Conservation (phyloP, 2,113 vertebrate species). For the Rostratula benghalensis region DNA sequence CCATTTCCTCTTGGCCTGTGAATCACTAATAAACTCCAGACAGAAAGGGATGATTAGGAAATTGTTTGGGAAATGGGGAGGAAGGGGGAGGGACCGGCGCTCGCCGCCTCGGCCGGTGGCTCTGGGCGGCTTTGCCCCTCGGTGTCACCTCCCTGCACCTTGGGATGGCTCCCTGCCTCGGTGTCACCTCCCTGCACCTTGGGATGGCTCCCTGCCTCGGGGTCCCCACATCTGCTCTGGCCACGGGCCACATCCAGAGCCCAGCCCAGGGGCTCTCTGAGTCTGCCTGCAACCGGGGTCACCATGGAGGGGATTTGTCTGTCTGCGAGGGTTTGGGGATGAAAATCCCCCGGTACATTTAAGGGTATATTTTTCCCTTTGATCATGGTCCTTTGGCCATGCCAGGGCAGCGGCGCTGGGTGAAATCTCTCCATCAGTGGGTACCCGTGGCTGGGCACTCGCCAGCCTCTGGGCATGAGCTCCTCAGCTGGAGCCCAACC, state of each 20-base stretch:
- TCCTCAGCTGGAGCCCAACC: neutral
- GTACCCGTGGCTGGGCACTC: too few species aligned
- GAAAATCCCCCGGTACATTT: accelerated
- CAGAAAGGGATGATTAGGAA: conserved; percentile 63
- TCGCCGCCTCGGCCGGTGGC: neutral
- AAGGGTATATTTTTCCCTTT: accelerated
- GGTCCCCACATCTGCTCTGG: neutral
- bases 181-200: neutral
- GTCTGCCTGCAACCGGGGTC: neutral
- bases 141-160: neutral
- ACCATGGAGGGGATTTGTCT: neutral
- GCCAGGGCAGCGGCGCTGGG: accelerated
- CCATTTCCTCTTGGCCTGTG: conserved; percentile 67
- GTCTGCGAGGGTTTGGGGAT: neutral
- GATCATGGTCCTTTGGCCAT: accelerated
- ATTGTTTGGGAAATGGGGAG: conserved; percentile 68
- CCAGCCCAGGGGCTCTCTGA: neutral
- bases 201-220: neutral
- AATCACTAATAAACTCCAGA: conserved; percentile 73
- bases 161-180: accelerated
- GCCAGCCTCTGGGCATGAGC: accelerated
- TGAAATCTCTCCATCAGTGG: accelerated
- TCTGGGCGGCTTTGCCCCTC: neutral
- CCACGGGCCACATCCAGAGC: neutral
- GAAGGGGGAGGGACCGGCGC: neutral